Percentiles rank a stretch among this genome's conserved stretches.
Evolutionary conservation across 2,888 invertebrate genomes (phyloP).

Genomic region (Pyrocoelia pectoralis): DNA sequence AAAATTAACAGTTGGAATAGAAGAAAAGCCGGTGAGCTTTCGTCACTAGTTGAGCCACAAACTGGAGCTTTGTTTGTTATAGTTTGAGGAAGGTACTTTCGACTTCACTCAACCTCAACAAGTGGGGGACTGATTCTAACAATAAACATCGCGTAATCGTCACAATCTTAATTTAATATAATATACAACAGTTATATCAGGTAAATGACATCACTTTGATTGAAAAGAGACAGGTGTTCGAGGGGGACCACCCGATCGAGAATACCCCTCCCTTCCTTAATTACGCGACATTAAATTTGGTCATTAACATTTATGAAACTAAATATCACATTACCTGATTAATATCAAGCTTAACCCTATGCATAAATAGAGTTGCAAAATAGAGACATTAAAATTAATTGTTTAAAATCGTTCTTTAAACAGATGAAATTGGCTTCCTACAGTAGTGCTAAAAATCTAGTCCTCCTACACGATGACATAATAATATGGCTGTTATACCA

Average conservation of each 20-base stretch:
- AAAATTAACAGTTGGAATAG: not conserved
- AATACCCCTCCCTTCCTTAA: not conserved
- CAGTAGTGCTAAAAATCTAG: constrained; percentile 25
- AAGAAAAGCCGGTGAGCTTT: constrained; percentile 24
- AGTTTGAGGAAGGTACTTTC: constrained; percentile 32
- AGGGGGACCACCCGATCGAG: not conserved
- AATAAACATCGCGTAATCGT: constrained; percentile 35
- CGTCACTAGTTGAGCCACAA: constrained; percentile 29
- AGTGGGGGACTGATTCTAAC: constrained; percentile 34
- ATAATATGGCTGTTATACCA: constrained; percentile 20
- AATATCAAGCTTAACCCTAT: not conserved
- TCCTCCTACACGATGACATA: constrained; percentile 32
- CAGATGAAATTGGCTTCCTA: constrained; percentile 27
- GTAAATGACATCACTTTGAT: not conserved
- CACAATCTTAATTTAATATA: constrained; percentile 18
- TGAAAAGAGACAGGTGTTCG: not conserved
- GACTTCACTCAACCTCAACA: constrained; percentile 30
- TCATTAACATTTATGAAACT: constrained; percentile 9
- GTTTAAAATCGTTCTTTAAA: constrained; percentile 20
- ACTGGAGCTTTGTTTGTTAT: constrained; percentile 27
- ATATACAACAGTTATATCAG: constrained; percentile 12
- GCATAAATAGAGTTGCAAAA: not conserved
- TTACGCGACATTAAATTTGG: not conserved
- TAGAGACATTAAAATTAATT: constrained; percentile 22
- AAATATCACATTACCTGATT: not conserved